A percentile compares a stretch with the other conserved stretches of the same genome.
phyloP scores from a whole-genome alignment of 2,113 vertebrate species.

The Sebastes schlegelii region DNA sequence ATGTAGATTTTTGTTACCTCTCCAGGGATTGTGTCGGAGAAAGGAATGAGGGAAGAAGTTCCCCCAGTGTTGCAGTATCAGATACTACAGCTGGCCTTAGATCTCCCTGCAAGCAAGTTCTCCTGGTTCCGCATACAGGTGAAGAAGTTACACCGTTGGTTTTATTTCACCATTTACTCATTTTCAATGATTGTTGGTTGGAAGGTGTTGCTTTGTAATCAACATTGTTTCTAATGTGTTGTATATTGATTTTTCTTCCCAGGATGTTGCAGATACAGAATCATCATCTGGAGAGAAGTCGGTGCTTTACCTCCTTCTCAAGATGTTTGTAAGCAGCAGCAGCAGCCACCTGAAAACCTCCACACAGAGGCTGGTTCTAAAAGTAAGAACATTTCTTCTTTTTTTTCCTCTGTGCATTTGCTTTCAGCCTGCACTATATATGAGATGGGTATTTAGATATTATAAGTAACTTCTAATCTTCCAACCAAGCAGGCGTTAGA shows the following conservation, averaged over 20 bases:
- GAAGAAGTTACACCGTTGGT: constrained; percentile 3
- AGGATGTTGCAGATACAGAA: constrained; percentile 85
- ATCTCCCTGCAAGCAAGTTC: constrained; percentile 95
- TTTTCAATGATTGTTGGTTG: not conserved
- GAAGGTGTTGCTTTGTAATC: not conserved
- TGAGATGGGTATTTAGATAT: not conserved
- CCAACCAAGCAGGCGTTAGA: not conserved
- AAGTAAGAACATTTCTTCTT: constrained; percentile 81
- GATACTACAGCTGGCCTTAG: constrained; percentile 92
- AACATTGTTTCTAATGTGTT: not conserved
- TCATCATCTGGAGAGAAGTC: constrained; percentile 86
- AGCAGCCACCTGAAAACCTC: constrained; percentile 86
- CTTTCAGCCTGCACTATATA: not conserved
- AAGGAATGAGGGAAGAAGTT: constrained; percentile 84
- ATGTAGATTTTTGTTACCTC: not conserved
- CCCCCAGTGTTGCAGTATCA: constrained; percentile 92
- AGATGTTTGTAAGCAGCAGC: constrained; percentile 92
- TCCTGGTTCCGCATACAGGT: constrained; percentile 95
- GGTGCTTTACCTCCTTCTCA: constrained; percentile 93
- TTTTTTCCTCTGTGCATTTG: not conserved
- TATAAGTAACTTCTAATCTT: not conserved
- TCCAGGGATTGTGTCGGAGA: constrained; percentile 91
- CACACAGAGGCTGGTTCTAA: constrained; percentile 89
- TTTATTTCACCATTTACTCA: not conserved
- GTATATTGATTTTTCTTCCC: not conserved